Evolutionary conservation across 1,140 invertebrate genomes (phyloP).

Genomic region (Cotesia glomerata): DNA sequence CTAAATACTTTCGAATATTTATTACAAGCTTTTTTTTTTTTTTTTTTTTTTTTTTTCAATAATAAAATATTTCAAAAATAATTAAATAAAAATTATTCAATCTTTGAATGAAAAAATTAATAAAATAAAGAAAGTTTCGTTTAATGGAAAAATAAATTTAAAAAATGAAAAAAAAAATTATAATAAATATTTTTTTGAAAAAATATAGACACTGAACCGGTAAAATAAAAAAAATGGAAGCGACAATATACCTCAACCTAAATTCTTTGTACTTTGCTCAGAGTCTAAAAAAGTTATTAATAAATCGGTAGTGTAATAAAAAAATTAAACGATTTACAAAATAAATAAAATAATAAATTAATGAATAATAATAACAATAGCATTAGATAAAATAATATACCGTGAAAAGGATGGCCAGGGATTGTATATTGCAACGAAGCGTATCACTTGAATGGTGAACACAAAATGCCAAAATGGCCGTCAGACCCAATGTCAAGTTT

Average conservation of each 20-base stretch:
- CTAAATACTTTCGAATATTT: no score
- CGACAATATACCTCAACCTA: constrained; percentile 13
- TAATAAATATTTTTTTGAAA: background rate
- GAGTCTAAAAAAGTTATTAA: constrained; percentile 16
- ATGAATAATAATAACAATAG: constrained; percentile 2
- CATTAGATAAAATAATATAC: constrained; percentile 38
- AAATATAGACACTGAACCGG: background rate
- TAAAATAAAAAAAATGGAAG: background rate
- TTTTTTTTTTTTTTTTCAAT: no score
- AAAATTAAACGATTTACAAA: background rate
- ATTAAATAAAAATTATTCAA: no score
- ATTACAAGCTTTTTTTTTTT: no score
- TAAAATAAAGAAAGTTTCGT: background rate
- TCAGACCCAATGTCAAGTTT: constrained; percentile 54
- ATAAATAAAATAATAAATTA: background rate
- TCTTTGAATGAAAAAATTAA: background rate
- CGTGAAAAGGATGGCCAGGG: constrained; percentile 54
- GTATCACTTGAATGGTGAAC: constrained; percentile 48
- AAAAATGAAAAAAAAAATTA: background rate
- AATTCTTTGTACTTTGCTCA: constrained; percentile 31
- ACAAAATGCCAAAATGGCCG: constrained; percentile 61
- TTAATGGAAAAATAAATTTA: background rate
- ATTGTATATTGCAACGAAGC: constrained; percentile 39
- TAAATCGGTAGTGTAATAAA: background rate
- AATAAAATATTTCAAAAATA: no score